Evolutionary conservation across 1,140 invertebrate genomes (phyloP), one percentile per base, ranked within the genome.

Genomic region (Nautilus pompilius): DNA sequence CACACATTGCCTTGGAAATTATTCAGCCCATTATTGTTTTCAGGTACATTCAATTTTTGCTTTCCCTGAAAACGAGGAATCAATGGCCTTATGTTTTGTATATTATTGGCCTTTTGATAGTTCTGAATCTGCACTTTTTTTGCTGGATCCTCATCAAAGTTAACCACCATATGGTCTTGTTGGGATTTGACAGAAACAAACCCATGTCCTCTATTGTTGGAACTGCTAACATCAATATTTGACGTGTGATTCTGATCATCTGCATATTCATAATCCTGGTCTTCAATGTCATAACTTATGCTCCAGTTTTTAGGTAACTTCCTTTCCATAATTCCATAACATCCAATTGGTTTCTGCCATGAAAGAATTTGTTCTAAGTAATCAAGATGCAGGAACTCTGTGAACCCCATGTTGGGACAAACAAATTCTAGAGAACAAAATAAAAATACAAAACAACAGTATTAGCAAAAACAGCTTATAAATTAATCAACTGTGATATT

Each of bases 321-420:
- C 22, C 24, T 13, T 33, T 58, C 34, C 63, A 65, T 70, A 3
- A 55, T 62, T n/a, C 74, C 75, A 69, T 62, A 79, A 63, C 77
- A 79, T 30, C 77, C 77, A 36, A 49, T 64, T 32, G 64, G 55
- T 33, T 68, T 70, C 56, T 78, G 76, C 77, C 77, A 79, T 1
- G 66, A 58, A 2, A 78, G 57, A 10, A 79, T 72, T 63, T 78
- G 69, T 8, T 69, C 49, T 15, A 79, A 60, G 58, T 70, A 77
- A n/a, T 75, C 68, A 28, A 67, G 65, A 28, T 73, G 70, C 24
- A 79, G 49, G 55, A 78, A 78, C 59, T 79, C 69, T 34, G 68
- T 69, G 58, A 73, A 79, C 2, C 77, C 77, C n/a, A 79, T 34
- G 56, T 56, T 71, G 29, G 76, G 71, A 63, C 77, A 79, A 0